Base-by-base conservation (phyloP, 2,113 vertebrate species). In the Scopus umbretta region DNA sequence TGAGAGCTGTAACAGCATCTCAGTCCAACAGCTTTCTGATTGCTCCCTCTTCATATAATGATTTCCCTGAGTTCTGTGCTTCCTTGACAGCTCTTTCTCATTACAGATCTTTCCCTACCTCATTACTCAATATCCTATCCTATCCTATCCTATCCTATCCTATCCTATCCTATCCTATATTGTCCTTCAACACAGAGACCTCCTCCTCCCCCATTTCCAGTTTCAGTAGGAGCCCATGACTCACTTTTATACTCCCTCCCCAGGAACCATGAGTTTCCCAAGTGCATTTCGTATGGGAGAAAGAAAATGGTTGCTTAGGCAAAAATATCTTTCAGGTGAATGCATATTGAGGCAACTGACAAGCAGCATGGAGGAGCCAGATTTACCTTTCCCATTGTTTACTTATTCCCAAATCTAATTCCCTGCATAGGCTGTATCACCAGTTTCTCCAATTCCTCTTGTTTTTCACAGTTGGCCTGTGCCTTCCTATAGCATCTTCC, bases 11-110 rank as follows among this genome's bases (percentile, higher is more conserved):
- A 93, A 95, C 27, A 79, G 53, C 53, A 71, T 47, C 74, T 94
- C 38, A 12, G 66, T 62, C 78, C 76, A 97, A 82, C 68, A 91
- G 61, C 50, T 82, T 91, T 29, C 34, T 58, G 78, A 95, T 66
- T 90, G 70, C 26, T 88, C 80, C 29, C n/a, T 85, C 78, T 84
- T 84, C 45, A 50, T 80, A 56, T n/a, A 91, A 65, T 23, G 26
- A 87, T 80, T 85, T 93, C 73, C 65, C 70, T 66, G 53, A 72
- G 42, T 91, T 85, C 75, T 80, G 32, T 73, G 53, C 83, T 95
- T 95, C 49, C 76, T 86, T 89, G 76, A 95, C 92, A 97, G 76
- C 56, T 94, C 91, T 91, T 89, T 95, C 89, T 81, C 88, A 89
- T 92, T 94, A 89, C 23, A 82, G 66, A 84, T 7, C 43, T 82